Percentiles rank a stretch among this genome's conserved stretches.
These are phyloP conservation scores for Collichthys lucidus DNA, from an alignment of 2,113 vertebrate species.

Conservation along the genomic window DNA sequence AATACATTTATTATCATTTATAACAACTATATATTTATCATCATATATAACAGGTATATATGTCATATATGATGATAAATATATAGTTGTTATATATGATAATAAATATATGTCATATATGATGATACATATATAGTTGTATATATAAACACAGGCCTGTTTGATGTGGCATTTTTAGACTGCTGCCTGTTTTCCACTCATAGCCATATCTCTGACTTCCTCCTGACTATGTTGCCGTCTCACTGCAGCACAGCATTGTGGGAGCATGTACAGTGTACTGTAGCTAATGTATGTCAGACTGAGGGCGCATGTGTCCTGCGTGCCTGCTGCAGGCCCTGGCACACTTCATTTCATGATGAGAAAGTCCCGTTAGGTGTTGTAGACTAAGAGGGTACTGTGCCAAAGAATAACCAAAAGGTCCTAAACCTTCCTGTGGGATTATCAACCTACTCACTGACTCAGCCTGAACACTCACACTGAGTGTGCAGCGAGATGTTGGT, in stretches of 20 bases:
- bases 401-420: not conserved
- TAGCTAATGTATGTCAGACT: not conserved
- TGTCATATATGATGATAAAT: too few relatives aligned
- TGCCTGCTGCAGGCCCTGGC: not conserved
- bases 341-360: not conserved
- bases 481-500: not conserved
- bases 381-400: not conserved
- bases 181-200: not conserved
- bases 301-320: not conserved
- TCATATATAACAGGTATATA: too few relatives aligned
- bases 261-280: not conserved
- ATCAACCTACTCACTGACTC: conserved; percentile 1
- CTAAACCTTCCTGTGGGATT: not conserved
- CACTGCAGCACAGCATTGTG: not conserved
- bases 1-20: too few relatives aligned
- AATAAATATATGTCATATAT: too few relatives aligned
- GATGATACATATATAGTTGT: too few relatives aligned
- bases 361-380: not conserved
- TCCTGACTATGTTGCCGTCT: not conserved
- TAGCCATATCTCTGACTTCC: not conserved
- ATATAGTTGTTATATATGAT: too few relatives aligned
- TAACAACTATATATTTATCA: too few relatives aligned
- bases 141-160: too few relatives aligned
- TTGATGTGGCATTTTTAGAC: too few relatives aligned
- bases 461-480: not conserved